These are phyloP conservation scores for Busseola fusca DNA, from an alignment of 2,888 invertebrate genomes.

Conservation along the genomic window DNA sequence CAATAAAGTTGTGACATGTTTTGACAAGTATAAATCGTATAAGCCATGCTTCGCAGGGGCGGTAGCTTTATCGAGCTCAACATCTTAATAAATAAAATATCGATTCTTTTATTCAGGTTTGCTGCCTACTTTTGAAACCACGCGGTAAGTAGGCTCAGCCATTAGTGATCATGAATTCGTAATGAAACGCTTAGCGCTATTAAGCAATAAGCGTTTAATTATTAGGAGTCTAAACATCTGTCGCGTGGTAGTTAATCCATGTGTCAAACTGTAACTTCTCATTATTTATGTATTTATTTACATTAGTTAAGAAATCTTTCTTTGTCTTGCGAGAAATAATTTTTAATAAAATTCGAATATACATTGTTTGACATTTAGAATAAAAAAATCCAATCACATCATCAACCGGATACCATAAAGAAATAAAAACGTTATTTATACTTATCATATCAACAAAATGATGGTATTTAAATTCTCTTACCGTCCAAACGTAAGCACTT, in stretches of 20 bases:
- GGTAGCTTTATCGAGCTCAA: background rate
- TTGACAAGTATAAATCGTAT: background rate
- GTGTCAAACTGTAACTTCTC: conserved; percentile 13
- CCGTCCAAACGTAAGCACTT: conserved; percentile 64
- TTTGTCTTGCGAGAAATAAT: too few species aligned
- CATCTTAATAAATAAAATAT: background rate
- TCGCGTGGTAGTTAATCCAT: conserved; percentile 20
- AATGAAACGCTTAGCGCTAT: conserved; percentile 42
- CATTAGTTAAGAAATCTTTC: background rate
- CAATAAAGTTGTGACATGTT: conserved; percentile 2
- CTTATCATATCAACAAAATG: conserved; percentile 57
- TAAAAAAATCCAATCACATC: conserved; percentile 8
- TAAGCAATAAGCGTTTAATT: conserved; percentile 39
- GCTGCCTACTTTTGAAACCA: background rate
- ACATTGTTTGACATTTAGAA: background rate
- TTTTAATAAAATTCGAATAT: background rate
- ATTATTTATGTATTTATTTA: background rate
- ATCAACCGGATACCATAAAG: conserved; percentile 31
- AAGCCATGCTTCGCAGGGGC: background rate
- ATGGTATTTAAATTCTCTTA: conserved; percentile 65
- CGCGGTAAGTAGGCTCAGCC: conserved; percentile 15
- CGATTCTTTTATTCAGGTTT: background rate
- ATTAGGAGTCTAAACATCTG: conserved; percentile 14
- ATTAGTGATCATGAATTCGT: conserved; percentile 37
- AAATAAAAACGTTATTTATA: conserved; percentile 43